phyloP scores from a whole-genome alignment of 2,797 vertebrate species.

The Lutjanus campechanus region DNA sequence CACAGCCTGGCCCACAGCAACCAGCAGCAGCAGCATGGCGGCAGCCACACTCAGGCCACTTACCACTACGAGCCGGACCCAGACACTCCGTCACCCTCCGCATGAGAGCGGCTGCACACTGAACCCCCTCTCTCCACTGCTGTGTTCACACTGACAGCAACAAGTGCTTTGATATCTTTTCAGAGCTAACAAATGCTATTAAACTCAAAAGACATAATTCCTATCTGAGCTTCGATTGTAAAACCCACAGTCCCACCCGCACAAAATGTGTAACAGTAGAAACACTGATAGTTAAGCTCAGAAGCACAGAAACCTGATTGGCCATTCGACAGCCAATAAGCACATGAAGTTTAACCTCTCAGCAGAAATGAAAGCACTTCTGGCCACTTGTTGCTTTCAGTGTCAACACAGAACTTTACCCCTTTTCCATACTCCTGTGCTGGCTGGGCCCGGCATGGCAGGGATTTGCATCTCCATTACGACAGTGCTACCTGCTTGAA shows the following conservation, averaged over 20 bases:
- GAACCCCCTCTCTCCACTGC: background rate
- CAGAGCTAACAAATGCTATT: background rate
- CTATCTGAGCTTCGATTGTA: background rate
- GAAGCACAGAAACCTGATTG: slow-evolving; percentile 38
- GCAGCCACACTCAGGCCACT: slow-evolving; percentile 67
- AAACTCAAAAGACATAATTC: background rate
- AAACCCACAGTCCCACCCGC: background rate
- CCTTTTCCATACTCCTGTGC: too few relatives aligned
- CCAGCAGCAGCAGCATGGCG: slow-evolving; percentile 66
- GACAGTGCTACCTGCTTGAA: too few relatives aligned
- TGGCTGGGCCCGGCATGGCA: too few relatives aligned
- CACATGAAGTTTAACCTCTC: slow-evolving; percentile 10
- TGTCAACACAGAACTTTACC: slow-evolving; percentile 33
- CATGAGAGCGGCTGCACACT: slow-evolving; percentile 77
- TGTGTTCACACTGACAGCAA: slow-evolving; percentile 41
- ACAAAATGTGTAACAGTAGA: background rate
- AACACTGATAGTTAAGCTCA: background rate
- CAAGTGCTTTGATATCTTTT: background rate
- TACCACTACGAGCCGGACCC: slow-evolving; percentile 87
- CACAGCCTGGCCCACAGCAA: slow-evolving; percentile 36
- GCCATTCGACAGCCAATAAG: slow-evolving; percentile 22
- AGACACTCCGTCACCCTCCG: slow-evolving; percentile 88
- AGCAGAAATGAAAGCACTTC: slow-evolving; percentile 13
- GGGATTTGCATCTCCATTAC: too few relatives aligned
- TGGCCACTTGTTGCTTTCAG: slow-evolving; percentile 26